Percentiles rank a stretch among this genome's conserved stretches.
phyloP scores from a whole-genome alignment of 1,140 invertebrate genomes.

The Tetranychus urticae region DNA sequence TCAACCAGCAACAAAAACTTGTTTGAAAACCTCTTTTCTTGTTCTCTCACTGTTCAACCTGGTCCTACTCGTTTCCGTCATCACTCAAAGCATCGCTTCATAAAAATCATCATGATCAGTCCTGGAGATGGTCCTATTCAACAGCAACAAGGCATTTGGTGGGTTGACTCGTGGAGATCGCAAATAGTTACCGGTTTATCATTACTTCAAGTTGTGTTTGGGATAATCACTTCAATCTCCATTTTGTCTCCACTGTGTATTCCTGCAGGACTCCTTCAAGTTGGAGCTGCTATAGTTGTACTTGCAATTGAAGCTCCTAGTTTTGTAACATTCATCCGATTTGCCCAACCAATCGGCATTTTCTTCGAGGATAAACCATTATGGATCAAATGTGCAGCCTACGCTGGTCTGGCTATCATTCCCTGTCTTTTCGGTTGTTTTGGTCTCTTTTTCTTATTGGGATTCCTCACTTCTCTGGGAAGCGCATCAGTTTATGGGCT shows the following conservation, averaged over 20 bases:
- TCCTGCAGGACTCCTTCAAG: slow-evolving; percentile 5
- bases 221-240: slow-evolving; percentile 4
- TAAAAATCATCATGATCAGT: neutral
- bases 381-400: slow-evolving; percentile 9
- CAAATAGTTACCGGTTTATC: slow-evolving; percentile 7
- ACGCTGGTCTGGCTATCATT: slow-evolving; percentile 7
- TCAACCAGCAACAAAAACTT: no score
- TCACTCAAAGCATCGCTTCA: no score
- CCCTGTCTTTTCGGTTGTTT: slow-evolving; percentile 8
- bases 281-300: slow-evolving; percentile 4
- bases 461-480: slow-evolving; percentile 2
- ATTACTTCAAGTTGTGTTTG: slow-evolving; percentile 3
- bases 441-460: slow-evolving; percentile 6
- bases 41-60: no score
- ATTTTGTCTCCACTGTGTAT: slow-evolving; percentile 1
- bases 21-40: no score
- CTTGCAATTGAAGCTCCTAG: slow-evolving; percentile 9
- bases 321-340: slow-evolving; percentile 9
- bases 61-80: no score
- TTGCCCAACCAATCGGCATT: slow-evolving; percentile 8
- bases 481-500: slow-evolving; percentile 6
- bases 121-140: neutral
- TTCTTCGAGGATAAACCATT: slow-evolving; percentile 9
- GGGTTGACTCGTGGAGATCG: slow-evolving; percentile 9
- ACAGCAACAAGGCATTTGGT: neutral